Evolutionary conservation across 2,888 invertebrate species (phyloP), one percentile per base, ranked within the genome.

Genomic region (Erebia ligea): DNA sequence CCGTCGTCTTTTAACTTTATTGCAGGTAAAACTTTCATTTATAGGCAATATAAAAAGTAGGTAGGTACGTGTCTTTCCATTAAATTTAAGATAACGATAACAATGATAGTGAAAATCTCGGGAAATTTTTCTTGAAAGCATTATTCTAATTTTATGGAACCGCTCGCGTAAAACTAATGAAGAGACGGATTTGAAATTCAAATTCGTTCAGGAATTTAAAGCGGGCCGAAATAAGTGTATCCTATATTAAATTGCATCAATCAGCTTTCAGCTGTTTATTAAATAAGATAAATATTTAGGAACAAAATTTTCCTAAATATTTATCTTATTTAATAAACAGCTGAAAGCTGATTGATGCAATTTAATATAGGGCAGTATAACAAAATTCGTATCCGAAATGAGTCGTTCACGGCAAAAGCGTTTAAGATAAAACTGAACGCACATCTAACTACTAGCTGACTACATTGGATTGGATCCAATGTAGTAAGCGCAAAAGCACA

Each of bases 91-190:
- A n/a, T n/a, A n/a, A n/a, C n/a, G n/a, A n/a, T n/a, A n/a, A n/a
- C n/a, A n/a, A n/a, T n/a, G 57, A 67, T 65, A 66, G 65, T 68
- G 61, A 72, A 68, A 54, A 61, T 68, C 42, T 57, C 45, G 4
- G 6, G 62, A 62, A 45, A 21, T 62, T 62, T 62, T 73, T 74
- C 71, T 72, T 65, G 67, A 52, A 67, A 69, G 64, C 64, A 73
- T 76, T 76, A 74, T 75, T 75, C 69, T 75, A 75, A 75, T 75
- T 72, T 75, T 75, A 74, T 75, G 72, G 69, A 74, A 74, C 70
- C 70, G 61, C 70, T 70, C 67, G 68, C 74, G 67, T 75, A 72
- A 75, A 75, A 75, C 74, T 73, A 75, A 75, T 75, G 75, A 75
- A 74, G 69, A 72, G 69, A 72, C 61, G 34, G 63, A 74, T 74